Conservation (phyloP, 2,113 vertebrate species). For the Sakesphorus luctuosus region DNA sequence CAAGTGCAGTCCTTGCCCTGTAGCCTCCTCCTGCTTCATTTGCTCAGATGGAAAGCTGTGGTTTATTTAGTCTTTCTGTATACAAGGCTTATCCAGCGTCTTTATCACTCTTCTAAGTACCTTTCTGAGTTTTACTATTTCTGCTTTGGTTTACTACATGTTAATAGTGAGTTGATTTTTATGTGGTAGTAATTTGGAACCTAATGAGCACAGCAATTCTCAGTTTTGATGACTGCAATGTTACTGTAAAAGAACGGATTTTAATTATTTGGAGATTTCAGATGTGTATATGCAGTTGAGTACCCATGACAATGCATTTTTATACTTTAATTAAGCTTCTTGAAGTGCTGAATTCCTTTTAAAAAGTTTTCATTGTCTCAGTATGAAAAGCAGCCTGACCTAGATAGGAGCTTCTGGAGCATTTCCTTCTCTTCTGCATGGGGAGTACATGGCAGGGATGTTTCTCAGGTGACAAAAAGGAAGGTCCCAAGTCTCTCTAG, state of each 20-base stretch:
- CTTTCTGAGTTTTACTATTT: background rate
- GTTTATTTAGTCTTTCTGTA: background rate
- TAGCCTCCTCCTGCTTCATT: background rate
- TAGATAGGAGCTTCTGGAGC: conserved; percentile 23
- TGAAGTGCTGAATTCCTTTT: conserved; percentile 33
- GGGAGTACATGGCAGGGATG: conserved; percentile 29
- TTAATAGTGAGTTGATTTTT: conserved; percentile 49
- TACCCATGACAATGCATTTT: conserved; percentile 60
- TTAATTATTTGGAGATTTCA: conserved; percentile 61
- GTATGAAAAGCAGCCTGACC: conserved; percentile 50
- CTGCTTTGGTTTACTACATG: background rate
- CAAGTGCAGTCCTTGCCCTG: background rate
- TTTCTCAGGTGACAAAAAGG: conserved; percentile 49
- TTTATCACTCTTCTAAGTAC: background rate
- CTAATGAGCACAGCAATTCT: conserved; percentile 32
- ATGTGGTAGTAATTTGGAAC: background rate
- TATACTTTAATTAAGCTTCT: conserved; percentile 53
- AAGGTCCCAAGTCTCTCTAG: conserved; percentile 21
- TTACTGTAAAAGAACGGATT: background rate
- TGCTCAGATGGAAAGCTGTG: background rate
- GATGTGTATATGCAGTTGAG: conserved; percentile 3
- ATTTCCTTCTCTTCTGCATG: conserved; percentile 3
- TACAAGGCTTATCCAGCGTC: background rate
- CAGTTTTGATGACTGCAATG: conserved; percentile 34
- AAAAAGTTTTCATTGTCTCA: conserved; percentile 40